These are phyloP conservation scores for Mesorhabditis spiculigera DNA, from an alignment of 2,888 invertebrate genomes.

Conservation along the genomic window DNA sequence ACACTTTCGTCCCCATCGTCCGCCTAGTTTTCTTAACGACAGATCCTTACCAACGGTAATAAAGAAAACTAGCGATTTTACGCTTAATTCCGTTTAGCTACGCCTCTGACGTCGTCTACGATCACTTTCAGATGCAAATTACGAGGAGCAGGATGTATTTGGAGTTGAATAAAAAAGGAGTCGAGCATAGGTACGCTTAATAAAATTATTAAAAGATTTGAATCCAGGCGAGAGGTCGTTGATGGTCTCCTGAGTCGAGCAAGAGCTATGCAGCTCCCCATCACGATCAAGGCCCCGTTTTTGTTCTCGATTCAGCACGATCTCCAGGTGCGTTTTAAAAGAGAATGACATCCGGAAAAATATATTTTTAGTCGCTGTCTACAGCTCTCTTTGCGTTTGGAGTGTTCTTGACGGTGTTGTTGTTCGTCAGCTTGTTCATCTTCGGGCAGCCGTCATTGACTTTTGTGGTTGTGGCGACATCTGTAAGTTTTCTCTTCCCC, in stretches of 20 bases:
- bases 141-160: constrained; percentile 51
- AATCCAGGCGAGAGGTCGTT: constrained; percentile 31
- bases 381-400: constrained; percentile 34
- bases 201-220: neutral
- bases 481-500: constrained; percentile 1
- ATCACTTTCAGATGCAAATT: constrained; percentile 46
- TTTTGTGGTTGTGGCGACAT: constrained; percentile 32
- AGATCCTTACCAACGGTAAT: constrained; percentile 43
- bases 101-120: constrained; percentile 48
- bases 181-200: constrained; percentile 33
- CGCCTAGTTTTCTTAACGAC: constrained; percentile 53
- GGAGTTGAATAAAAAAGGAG: constrained; percentile 51
- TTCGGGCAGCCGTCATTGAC: constrained; percentile 44
- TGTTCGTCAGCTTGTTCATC: constrained; percentile 31
- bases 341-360: neutral
- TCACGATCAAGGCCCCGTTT: constrained; percentile 48
- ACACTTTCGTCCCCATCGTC: constrained; percentile 57
- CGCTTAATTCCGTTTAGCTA: neutral
- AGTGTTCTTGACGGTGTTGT: constrained; percentile 25
- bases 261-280: constrained; percentile 34
- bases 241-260: constrained; percentile 32
- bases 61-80: neutral
- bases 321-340: constrained; percentile 27
- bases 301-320: constrained; percentile 54
- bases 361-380: constrained; percentile 24